A percentile compares a stretch with the other conserved stretches of the same genome.
phyloP scores from a whole-genome alignment of 37 sponge, comb jelly and placozoan species.

The Amphimedon queenslandica region DNA sequence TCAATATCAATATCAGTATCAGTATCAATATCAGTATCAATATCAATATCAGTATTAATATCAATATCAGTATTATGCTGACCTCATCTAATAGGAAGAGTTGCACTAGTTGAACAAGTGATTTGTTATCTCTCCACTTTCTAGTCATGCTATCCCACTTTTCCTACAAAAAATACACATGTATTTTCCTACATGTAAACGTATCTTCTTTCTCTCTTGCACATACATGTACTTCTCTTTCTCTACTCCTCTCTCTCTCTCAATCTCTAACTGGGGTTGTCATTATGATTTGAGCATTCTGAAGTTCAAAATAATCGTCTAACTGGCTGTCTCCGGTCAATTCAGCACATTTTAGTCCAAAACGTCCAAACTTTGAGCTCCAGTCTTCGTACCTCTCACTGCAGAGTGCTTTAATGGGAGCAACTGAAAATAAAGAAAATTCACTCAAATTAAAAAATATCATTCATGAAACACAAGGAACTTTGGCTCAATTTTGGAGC shows the following conservation, averaged over 20 bases:
- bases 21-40: too few species aligned
- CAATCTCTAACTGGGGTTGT: conserved; percentile 86
- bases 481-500: too few species aligned
- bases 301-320: conserved; percentile 93
- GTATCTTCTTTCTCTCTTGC: neutral
- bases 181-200: neutral
- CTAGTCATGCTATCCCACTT: conserved; percentile 99
- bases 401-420: conserved; percentile 97
- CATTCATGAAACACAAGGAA: too few species aligned
- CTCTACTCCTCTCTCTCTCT: too few species aligned
- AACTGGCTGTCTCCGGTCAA: conserved; percentile 94
- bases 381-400: conserved; percentile 89
- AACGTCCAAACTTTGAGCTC: conserved; percentile 80
- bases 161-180: conserved; percentile 57
- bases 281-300: conserved; percentile 85
- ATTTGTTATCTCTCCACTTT: conserved; percentile 91
- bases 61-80: too few species aligned
- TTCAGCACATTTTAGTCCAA: conserved; percentile 82
- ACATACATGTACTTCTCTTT: neutral
- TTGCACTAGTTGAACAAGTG: conserved; percentile 79
- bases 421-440: conserved; percentile 42
- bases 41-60: too few species aligned
- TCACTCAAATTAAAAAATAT: too few species aligned
- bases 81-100: conserved; percentile 97
- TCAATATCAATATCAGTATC: too few species aligned